These are phyloP conservation scores for Drosophila algonquin DNA, from an alignment of 2,888 invertebrate genomes.

Conservation along the genomic window DNA sequence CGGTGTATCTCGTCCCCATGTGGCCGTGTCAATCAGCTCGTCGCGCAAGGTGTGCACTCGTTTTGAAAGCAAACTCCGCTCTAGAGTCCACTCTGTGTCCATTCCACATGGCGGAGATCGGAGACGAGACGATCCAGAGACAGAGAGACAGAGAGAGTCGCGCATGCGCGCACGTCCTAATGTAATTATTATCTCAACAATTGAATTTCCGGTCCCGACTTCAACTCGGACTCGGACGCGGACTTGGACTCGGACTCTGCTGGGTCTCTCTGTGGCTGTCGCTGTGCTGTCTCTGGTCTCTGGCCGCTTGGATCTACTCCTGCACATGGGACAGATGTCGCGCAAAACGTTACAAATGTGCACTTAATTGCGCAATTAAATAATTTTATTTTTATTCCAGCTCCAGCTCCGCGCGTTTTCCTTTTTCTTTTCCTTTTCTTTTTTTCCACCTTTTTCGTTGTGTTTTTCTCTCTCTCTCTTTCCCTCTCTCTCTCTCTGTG, in stretches of 20 bases:
- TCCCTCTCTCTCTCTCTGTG: neutral
- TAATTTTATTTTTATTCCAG: conserved; percentile 74
- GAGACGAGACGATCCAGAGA: conserved; percentile 1
- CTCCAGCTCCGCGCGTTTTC: conserved; percentile 63
- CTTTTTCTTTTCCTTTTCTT: conserved; percentile 35
- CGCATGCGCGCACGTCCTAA: conserved; percentile 80
- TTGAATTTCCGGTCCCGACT: conserved; percentile 81
- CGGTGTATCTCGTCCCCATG: conserved; percentile 63
- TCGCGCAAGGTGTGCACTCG: conserved; percentile 76
- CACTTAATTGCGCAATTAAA: conserved; percentile 83
- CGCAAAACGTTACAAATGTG: conserved; percentile 81
- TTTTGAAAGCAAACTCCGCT: conserved; percentile 29
- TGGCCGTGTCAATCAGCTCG: conserved; percentile 80
- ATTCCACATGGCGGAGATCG: conserved; percentile 25
- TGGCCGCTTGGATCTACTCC: conserved; percentile 34
- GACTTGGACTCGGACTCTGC: conserved; percentile 6
- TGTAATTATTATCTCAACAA: conserved; percentile 82
- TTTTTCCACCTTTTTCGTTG: conserved; percentile 15
- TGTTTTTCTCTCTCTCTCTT: no score
- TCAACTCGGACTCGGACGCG: neutral
- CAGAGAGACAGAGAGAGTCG: conserved; percentile 50
- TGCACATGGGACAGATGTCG: conserved; percentile 74
- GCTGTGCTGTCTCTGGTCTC: conserved; percentile 14
- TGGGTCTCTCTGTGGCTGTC: conserved; percentile 17
- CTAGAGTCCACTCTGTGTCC: conserved; percentile 24